Evolutionary conservation across 2,888 invertebrate species (phyloP).

Genomic region (Cephus spinipes): DNA sequence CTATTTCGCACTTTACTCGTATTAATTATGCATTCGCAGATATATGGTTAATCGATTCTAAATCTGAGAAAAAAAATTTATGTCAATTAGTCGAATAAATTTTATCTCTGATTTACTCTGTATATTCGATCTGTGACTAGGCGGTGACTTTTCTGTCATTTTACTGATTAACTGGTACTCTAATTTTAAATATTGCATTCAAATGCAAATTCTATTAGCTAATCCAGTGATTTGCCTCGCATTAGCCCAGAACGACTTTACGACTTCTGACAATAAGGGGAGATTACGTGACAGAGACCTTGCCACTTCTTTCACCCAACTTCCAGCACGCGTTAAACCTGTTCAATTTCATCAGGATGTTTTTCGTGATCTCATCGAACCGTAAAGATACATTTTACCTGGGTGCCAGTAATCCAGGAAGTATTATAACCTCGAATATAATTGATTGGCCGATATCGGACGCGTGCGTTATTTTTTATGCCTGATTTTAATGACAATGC

Average conservation of each 20-base stretch:
- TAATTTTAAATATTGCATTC: background rate
- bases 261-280: background rate
- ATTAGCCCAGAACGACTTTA: background rate
- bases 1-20: background rate
- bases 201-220: background rate
- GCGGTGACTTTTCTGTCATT: background rate
- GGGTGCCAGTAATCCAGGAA: background rate
- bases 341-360: background rate
- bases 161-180: background rate
- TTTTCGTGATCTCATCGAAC: background rate
- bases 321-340: background rate
- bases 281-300: background rate
- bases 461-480: background rate
- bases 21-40: background rate
- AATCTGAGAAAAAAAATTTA: background rate
- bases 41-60: background rate
- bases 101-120: background rate
- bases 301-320: background rate
- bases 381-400: background rate
- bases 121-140: background rate
- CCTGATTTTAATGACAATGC: background rate
- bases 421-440: background rate
- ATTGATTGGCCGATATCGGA: background rate
- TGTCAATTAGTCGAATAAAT: background rate
- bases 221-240: background rate